These are phyloP conservation scores for Leucophenga maculata DNA, from an alignment of 2,888 invertebrate species.

Conservation along the genomic window DNA sequence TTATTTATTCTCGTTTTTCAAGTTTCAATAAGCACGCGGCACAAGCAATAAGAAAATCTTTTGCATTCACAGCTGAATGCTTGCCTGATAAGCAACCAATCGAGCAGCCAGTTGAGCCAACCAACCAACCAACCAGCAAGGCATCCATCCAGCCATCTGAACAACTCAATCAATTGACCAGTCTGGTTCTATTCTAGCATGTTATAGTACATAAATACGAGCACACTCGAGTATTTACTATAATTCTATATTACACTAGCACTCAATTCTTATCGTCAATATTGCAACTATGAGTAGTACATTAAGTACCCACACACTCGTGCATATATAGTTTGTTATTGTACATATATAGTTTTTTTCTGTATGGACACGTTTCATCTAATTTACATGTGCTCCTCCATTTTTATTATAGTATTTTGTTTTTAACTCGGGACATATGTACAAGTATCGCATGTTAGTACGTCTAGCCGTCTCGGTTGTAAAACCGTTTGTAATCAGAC, in stretches of 20 bases:
- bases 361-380: constrained; percentile 50
- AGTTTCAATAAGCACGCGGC: constrained; percentile 31
- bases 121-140: neutral
- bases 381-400: constrained; percentile 24
- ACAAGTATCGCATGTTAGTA: neutral
- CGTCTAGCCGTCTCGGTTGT: constrained; percentile 53
- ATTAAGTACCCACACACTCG: too few species aligned
- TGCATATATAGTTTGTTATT: too few species aligned
- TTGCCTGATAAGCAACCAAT: neutral
- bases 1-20: constrained; percentile 43
- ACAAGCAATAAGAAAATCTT: neutral
- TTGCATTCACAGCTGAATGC: constrained; percentile 21
- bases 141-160: neutral
- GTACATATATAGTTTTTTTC: neutral
- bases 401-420: constrained; percentile 23
- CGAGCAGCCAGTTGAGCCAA: too few species aligned
- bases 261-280: too few species aligned
- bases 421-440: neutral
- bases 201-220: too few species aligned
- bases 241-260: too few species aligned
- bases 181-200: neutral
- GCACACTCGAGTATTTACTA: too few species aligned
- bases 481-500: constrained; percentile 39
- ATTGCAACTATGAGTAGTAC: neutral
- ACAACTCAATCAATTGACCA: constrained; percentile 3